Conservation (phyloP, 2,113 vertebrate genomes). For the Tylochromis polylepis region DNA sequence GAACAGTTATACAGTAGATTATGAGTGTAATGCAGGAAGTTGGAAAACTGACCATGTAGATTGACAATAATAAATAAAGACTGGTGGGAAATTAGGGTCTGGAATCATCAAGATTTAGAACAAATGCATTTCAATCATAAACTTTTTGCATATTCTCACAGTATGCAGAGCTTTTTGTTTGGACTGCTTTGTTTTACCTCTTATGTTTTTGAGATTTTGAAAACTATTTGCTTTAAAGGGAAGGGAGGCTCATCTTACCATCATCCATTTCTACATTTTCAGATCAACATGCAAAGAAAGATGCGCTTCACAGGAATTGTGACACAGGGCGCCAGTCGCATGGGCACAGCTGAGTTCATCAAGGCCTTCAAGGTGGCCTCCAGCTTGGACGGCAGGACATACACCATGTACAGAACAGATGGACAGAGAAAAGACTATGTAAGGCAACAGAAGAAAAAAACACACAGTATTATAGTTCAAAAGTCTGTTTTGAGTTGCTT, state of each 20-base stretch:
- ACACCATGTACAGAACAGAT: conserved; percentile 70
- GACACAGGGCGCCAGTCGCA: conserved; percentile 87
- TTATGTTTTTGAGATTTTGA: not conserved
- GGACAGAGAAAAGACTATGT: conserved; percentile 75
- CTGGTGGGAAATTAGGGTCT: not conserved
- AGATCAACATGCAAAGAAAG: conserved; percentile 87
- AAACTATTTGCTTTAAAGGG: not conserved
- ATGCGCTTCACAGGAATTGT: conserved; percentile 84
- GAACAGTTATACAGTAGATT: not conserved
- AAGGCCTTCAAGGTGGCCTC: conserved; percentile 86
- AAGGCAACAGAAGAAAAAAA: not conserved
- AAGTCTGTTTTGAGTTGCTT: not conserved
- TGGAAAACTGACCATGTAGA: not conserved
- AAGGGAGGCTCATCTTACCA: not conserved
- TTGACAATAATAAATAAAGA: not conserved
- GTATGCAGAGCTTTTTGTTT: not conserved
- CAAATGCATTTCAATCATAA: not conserved
- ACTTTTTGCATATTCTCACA: not conserved
- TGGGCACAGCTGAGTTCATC: conserved; percentile 80
- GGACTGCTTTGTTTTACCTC: not conserved
- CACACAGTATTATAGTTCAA: not conserved
- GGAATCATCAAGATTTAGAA: not conserved
- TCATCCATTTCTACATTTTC: not conserved
- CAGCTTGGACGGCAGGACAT: conserved; percentile 79
- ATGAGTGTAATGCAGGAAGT: not conserved